phyloP scores from a whole-genome alignment of 1,140 invertebrate genomes.

The Rhizoglyphus robini region DNA sequence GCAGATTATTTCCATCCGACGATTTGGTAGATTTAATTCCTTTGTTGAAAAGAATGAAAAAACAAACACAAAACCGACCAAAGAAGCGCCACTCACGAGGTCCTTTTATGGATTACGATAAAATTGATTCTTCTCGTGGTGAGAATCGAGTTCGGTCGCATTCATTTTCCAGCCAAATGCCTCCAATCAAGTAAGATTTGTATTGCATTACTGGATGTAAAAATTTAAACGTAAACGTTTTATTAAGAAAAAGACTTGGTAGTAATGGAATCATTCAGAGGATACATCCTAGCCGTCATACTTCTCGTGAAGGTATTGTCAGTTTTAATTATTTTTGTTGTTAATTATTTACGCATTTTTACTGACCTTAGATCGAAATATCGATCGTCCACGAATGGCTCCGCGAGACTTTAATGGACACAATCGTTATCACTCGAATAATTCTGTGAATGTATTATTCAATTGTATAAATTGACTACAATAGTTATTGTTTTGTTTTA shows the following conservation, averaged over 20 bases:
- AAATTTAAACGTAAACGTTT: not conserved
- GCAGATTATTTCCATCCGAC: slow-evolving; percentile 83
- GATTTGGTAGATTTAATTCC: slow-evolving; percentile 79
- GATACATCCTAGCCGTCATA: too few relatives aligned
- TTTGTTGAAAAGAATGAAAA: slow-evolving; percentile 60
- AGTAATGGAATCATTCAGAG: not conserved
- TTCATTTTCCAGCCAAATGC: not conserved
- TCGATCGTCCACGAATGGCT: too few relatives aligned
- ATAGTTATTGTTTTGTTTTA: too few relatives aligned
- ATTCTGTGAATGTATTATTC: too few relatives aligned
- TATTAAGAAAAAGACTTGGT: not conserved
- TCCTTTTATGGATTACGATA: slow-evolving; percentile 11
- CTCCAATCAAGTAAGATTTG: not conserved
- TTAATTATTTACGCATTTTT: too few relatives aligned
- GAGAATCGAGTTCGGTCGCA: not conserved
- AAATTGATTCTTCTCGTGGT: too few relatives aligned
- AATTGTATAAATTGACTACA: too few relatives aligned
- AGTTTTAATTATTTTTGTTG: too few relatives aligned
- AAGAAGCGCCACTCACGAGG: slow-evolving; percentile 3
- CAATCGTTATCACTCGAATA: too few relatives aligned
- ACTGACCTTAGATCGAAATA: too few relatives aligned
- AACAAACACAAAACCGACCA: slow-evolving; percentile 14
- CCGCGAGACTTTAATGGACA: too few relatives aligned
- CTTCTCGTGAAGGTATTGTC: too few relatives aligned
- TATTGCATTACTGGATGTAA: not conserved